phyloP scores from a whole-genome alignment of 2,113 vertebrate species.

The Spea bombifrons region DNA sequence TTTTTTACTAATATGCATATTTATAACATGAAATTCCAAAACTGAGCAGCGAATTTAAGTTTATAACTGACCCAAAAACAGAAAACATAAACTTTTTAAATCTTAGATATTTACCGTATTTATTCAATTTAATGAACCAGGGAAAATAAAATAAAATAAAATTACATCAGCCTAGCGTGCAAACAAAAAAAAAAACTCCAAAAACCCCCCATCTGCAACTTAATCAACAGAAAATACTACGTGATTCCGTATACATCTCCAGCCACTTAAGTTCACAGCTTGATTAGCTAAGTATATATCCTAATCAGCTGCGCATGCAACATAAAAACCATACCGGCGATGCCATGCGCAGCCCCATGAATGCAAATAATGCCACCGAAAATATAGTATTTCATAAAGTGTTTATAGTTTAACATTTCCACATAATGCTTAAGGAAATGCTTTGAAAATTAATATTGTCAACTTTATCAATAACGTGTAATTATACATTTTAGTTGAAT shows the following conservation, averaged over 20 bases:
- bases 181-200: conserved; percentile 39
- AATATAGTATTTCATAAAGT: too few relatives aligned
- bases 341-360: conserved; percentile 14
- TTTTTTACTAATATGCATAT: too few relatives aligned
- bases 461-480: too few relatives aligned
- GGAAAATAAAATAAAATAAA: conserved; percentile 57
- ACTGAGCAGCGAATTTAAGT: too few relatives aligned
- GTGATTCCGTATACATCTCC: conserved; percentile 64
- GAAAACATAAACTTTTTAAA: too few relatives aligned
- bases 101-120: conserved; percentile 53
- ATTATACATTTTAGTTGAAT: too few relatives aligned
- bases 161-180: conserved; percentile 52
- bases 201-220: conserved; percentile 53
- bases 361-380: conserved; percentile 9
- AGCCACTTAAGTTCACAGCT: conserved; percentile 60
- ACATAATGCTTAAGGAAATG: too few relatives aligned
- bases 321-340: conserved; percentile 46
- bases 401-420: too few relatives aligned
- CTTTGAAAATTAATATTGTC: too few relatives aligned
- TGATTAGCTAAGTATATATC: conserved; percentile 56
- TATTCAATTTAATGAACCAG: conserved; percentile 54
- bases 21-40: too few relatives aligned
- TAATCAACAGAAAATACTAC: conserved; percentile 63
- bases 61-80: too few relatives aligned
- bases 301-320: conserved; percentile 48